Base-by-base conservation (phyloP, 2,888 invertebrate species). In the Fragum fragum region DNA sequence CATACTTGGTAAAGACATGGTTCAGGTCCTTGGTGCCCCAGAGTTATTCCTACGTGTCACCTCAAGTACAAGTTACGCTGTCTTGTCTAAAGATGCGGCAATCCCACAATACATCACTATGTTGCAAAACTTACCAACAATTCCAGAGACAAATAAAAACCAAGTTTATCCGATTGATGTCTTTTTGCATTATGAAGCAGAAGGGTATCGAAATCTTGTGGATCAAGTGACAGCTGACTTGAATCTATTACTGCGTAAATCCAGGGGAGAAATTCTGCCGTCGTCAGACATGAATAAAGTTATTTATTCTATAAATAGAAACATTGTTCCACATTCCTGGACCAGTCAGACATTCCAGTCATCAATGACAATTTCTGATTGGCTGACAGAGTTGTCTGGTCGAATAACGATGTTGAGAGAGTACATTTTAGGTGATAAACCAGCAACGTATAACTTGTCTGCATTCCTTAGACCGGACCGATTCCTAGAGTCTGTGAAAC, bases 391-490 rank as follows among this genome's bases (percentile, higher is more conserved):
- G 18, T 61, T 93, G 66, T 85, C 87, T 6, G 71, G 73, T 1
- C 86, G 82, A 36, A 73, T 91, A 52, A 74, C 81, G 29, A 83
- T 73, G 52, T 79, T 93, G 11, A 81, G 85, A 28, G 76, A 87
- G 0, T 91, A 91, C 68, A 73, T 88, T 6, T 47, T 85, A 29
- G 81, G 88, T 32, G 78, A 83, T 18, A 74, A 70, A 23, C 88
- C 90, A 66, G 78, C 85, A 0, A 73, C 87, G 16, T 90, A 90
- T 36, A 88, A 90, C 76, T 77, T 93, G 52, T 88, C 88, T 3
- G 90, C 83, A 63, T 93, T 93, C 81, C 85, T 90, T 18, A 86
- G 93, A 14, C 93, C 93, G 6, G 92, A 93, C 74, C 83, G 90
- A 28, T 91, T 93, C 77, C 76, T 93, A 21, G 89, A 91, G 59